phyloP scores from a whole-genome alignment of 2,888 invertebrate genomes.

The Leucoma salicis region DNA sequence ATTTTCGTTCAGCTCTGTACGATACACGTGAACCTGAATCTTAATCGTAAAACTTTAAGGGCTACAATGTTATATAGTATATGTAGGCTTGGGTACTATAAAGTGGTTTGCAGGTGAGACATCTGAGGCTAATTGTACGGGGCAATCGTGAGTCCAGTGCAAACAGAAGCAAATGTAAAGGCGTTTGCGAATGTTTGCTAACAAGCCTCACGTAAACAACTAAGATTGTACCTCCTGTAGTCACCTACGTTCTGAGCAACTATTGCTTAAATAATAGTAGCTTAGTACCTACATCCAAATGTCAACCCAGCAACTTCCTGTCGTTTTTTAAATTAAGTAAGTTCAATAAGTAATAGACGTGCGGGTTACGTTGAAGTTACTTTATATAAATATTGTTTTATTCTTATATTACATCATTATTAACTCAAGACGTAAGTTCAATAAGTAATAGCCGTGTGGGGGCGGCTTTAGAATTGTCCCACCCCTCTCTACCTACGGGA shows the following conservation, averaged over 20 bases:
- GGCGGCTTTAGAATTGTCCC: no score
- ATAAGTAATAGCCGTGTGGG: no score
- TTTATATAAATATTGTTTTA: no score
- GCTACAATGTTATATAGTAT: conserved; percentile 8
- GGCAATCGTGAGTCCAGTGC: conserved; percentile 67
- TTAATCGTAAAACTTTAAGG: conserved; percentile 5
- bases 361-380: no score
- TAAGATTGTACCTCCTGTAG: conserved; percentile 60
- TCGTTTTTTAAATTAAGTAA: no score
- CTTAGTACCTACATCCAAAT: no score
- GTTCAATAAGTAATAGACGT: no score
- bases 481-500: no score
- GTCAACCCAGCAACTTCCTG: no score
- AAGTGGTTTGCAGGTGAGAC: conserved; percentile 57
- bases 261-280: conserved; percentile 18
- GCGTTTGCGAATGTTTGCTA: conserved; percentile 72
- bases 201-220: conserved; percentile 76
- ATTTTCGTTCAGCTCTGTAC: conserved; percentile 11
- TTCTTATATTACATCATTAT: no score
- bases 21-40: conserved; percentile 1
- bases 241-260: conserved; percentile 26
- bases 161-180: conserved; percentile 62
- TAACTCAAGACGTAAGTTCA: no score
- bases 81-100: conserved; percentile 18
- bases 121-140: conserved; percentile 72